These are phyloP conservation scores for Hololepta plana DNA, from an alignment of 2,888 invertebrate species.

Conservation along the genomic window DNA sequence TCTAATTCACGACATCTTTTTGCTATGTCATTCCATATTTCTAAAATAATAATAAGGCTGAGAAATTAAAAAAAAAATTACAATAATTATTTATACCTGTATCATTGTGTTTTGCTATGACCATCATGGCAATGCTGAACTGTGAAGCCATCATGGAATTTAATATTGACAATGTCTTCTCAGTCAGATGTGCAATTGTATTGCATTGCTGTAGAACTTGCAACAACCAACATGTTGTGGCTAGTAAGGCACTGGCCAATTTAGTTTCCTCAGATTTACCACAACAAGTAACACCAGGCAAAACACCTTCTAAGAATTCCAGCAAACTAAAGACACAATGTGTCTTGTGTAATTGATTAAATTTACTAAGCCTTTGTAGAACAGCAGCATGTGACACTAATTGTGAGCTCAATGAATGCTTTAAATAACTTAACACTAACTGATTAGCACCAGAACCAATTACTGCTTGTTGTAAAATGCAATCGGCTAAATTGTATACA, in stretches of 20 bases:
- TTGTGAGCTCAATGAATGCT: slow-evolving; percentile 80
- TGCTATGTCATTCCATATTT: slow-evolving; percentile 32
- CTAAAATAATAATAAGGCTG: slow-evolving; percentile 25
- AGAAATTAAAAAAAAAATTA: slow-evolving; percentile 5
- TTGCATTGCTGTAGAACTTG: slow-evolving; percentile 51
- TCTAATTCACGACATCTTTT: slow-evolving; percentile 11
- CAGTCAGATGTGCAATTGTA: slow-evolving; percentile 38
- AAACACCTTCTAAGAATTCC: slow-evolving; percentile 61
- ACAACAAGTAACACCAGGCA: slow-evolving; percentile 42
- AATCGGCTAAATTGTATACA: slow-evolving; percentile 82
- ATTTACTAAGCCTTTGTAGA: slow-evolving; percentile 71
- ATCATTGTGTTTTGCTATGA: slow-evolving; percentile 66
- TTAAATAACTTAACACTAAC: slow-evolving; percentile 77
- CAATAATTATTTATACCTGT: slow-evolving; percentile 36
- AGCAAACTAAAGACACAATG: slow-evolving; percentile 75
- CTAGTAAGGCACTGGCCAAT: slow-evolving; percentile 65
- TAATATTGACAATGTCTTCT: slow-evolving; percentile 49
- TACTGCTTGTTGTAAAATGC: slow-evolving; percentile 83
- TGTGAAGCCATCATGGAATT: slow-evolving; percentile 42
- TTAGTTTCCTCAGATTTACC: slow-evolving; percentile 79
- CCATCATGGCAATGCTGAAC: slow-evolving; percentile 66
- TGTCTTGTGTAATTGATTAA: slow-evolving; percentile 62
- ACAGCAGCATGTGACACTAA: slow-evolving; percentile 84
- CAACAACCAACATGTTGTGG: slow-evolving; percentile 64
- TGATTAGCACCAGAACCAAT: slow-evolving; percentile 87